Evolutionary conservation across 2,113 vertebrate genomes (phyloP).

Genomic region (Thamnophis sirtalis): DNA sequence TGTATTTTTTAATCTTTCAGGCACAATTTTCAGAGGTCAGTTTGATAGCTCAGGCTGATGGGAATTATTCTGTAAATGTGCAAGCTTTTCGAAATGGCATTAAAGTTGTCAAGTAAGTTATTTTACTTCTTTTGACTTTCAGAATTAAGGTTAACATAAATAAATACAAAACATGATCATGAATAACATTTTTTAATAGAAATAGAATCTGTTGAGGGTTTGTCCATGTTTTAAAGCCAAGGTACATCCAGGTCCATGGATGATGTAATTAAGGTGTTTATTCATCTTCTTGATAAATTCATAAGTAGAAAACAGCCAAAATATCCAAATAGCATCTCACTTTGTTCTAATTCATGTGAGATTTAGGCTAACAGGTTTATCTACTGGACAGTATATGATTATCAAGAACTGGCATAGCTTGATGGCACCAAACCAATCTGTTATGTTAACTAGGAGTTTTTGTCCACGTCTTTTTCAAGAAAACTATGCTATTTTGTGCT

Average conservation of each 20-base stretch:
- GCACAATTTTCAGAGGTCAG: constrained; percentile 97
- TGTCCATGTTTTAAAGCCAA: not conserved
- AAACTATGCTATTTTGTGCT: not conserved
- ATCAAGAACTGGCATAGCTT: not conserved
- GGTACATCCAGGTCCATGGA: not conserved
- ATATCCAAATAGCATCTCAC: not conserved
- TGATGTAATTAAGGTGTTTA: not conserved
- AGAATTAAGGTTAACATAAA: not conserved
- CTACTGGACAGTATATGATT: not conserved
- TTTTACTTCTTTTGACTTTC: not conserved
- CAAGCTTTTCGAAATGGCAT: constrained; percentile 86
- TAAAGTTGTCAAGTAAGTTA: constrained; percentile 86
- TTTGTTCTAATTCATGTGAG: not conserved
- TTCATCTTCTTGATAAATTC: not conserved
- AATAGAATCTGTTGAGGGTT: not conserved
- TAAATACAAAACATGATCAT: accelerated
- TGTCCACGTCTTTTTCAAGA: not conserved
- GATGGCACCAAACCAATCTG: not conserved
- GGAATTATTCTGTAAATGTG: constrained; percentile 89
- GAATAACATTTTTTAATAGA: not conserved
- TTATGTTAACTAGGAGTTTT: not conserved
- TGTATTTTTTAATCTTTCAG: constrained; percentile 59
- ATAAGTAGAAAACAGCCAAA: not conserved
- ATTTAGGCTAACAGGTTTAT: not conserved
- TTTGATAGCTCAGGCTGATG: constrained; percentile 88